Evolutionary conservation across 92 coral and sea anemone species (phyloP).

Genomic region (Muricea muricata): DNA sequence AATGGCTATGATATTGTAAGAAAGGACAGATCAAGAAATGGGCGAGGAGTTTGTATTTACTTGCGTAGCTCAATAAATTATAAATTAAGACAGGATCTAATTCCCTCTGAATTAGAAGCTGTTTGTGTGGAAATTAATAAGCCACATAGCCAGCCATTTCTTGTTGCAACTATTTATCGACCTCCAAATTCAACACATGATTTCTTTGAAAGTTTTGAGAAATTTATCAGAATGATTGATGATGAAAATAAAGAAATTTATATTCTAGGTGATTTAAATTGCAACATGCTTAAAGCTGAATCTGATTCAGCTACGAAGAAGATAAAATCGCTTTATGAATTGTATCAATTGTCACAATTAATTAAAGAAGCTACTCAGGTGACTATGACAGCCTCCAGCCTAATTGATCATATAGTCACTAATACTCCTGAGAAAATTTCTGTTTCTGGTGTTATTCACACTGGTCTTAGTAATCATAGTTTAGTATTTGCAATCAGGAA

Average conservation of each 20-base stretch:
- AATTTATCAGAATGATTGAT: conserved; percentile 14
- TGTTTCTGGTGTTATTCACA: conserved; percentile 12
- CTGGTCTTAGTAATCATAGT: conserved; percentile 17
- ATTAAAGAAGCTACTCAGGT: conserved; percentile 3
- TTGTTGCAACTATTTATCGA: conserved; percentile 52
- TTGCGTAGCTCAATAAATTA: conserved; percentile 43
- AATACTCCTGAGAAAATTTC: conserved; percentile 10
- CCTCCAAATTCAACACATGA: conserved; percentile 29
- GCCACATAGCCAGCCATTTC: conserved; percentile 51
- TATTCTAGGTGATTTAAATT: conserved; percentile 38
- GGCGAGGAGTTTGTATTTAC: conserved; percentile 44
- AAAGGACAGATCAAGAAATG: conserved; percentile 45
- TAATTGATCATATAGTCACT: conserved; percentile 2
- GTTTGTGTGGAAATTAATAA: conserved; percentile 56
- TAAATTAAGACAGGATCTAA: conserved; percentile 28
- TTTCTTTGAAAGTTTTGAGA: conserved; percentile 30
- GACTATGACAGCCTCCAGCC: background rate
- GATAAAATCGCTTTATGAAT: background rate
- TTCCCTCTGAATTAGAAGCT: conserved; percentile 29
- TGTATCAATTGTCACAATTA: conserved; percentile 6
- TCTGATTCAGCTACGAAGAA: conserved; percentile 1
- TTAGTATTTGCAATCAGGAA: background rate
- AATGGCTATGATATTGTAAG: conserved; percentile 41
- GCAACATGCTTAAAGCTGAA: conserved; percentile 1
- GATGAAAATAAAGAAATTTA: conserved; percentile 31